Base-by-base conservation (phyloP, 1,140 invertebrate genomes). In the Eciton burchellii region DNA sequence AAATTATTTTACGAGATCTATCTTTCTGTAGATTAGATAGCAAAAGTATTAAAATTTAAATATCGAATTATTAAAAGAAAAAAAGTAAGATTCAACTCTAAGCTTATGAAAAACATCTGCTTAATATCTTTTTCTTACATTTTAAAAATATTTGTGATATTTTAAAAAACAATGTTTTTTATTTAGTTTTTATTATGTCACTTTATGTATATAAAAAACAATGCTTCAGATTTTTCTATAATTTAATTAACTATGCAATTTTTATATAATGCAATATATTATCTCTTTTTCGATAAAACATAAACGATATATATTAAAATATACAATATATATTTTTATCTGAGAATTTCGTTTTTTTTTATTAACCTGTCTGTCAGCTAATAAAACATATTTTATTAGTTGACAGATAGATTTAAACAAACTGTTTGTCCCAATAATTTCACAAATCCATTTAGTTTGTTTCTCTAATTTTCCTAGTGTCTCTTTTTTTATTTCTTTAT, bases 81-180 rank as follows among this genome's bases (percentile, higher is more conserved):
- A 74, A 77, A 43, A 41, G 19, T n/a, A 4, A 54, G 62, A 68
- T 77, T 43, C n/a, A 49, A 54, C 62, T 77, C 43, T 68, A 41
- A n/a, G n/a, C n/a, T n/a, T 54, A 56, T 68, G 68, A 35, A 35
- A 35, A 77, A 62, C 68, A 77, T 21, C 62, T 77, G 54, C 68
- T 77, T 77, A 77, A 47, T 77, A n/a, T 62, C 74, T 77, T 41
- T 54, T 47, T 77, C 66, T 68, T 65, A 52, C 35, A 21, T 68
- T 77, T 77, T 77, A 77, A 47, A 35, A 35, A 77, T 77, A 29
- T 77, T 62, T 77, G 74, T 77, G 74, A 77, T 77, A 77, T 68
- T 77, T 77, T 77, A 77, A 21, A 66, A 19, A 77, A n/a, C 63
- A 16, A 65, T 76, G 35, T 4, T 68, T 77, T 74, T 77, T 77